Base-by-base conservation (phyloP, 2,113 vertebrate species). In the Pseudorasbora parva region DNA sequence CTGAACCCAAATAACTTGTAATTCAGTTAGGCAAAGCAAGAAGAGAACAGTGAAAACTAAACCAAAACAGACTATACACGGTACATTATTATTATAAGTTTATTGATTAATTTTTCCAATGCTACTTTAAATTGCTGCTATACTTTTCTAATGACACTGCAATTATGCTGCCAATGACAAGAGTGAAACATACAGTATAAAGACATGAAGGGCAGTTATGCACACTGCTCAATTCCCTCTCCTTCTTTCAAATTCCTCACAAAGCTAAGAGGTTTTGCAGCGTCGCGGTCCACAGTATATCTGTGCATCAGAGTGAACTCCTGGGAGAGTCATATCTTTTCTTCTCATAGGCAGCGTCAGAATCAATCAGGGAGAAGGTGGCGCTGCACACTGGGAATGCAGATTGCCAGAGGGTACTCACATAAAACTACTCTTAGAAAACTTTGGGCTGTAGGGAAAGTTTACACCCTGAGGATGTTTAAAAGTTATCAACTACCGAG, bases 361-460 rank as follows among this genome's bases (percentile, higher is more conserved):
- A 41, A 69, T 66, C 77, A 51, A 84, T 81, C 73, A 62, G 69
- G 78, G 51, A 75, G 77, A 84, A 30, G 41, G 71, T 73, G 41
- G 25, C 9, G 54, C 43, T 57, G 56, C 47, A 27, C 49, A 75
- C 4, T 15, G 60, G 82, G 51, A 81, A 74, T 59, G 14, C 60
- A 79, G 56, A 76, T 69, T 11, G 77, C 82, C 71, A 41, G 85
- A 86, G 86, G 86, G 78, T 75, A 75, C 72, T 71, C 64, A 23
- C 62, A 69, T 37, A 37, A 81, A 81, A 15, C 78, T 81, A 62
- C 78, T 81, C 60, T 81, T 41, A 76, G 71, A 86, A 84, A 81
- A 68, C 49, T 69, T 57, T 60, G 21, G 77, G 77, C 77, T 83
- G 19, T 30, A 21, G 66, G 78, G 85, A 86, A 57, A 54, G 73